These are phyloP conservation scores for Rhinoraja longicauda DNA, from an alignment of 2,797 vertebrate species.

Conservation along the genomic window DNA sequence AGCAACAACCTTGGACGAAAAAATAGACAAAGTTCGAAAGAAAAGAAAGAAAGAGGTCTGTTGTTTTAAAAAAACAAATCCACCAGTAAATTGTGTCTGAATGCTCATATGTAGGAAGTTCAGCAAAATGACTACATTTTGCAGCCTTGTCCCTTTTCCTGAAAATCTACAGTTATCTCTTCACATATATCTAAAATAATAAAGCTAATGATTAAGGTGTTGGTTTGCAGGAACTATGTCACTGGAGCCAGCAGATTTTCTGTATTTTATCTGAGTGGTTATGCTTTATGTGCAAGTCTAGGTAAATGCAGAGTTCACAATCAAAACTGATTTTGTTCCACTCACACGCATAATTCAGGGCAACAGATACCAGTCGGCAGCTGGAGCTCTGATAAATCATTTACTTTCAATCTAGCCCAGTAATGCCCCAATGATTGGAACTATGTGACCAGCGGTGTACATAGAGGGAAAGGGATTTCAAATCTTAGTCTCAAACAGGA, in stretches of 20 bases:
- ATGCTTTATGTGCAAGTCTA: background rate
- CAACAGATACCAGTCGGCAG: background rate
- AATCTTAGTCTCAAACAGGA: too few species aligned
- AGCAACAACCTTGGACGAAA: slow-evolving; percentile 84
- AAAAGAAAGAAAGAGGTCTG: slow-evolving; percentile 78
- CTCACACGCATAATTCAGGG: background rate
- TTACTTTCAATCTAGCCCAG: background rate
- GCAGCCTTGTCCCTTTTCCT: rapidly evolving
- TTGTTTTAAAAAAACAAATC: background rate
- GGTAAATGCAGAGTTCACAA: background rate
- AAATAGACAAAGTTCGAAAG: slow-evolving; percentile 86
- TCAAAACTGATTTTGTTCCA: background rate
- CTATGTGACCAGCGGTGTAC: too few species aligned
- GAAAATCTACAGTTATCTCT: background rate
- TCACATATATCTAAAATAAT: background rate
- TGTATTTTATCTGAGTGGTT: background rate
- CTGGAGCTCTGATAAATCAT: background rate
- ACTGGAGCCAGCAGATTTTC: background rate
- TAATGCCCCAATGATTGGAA: background rate
- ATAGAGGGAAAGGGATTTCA: too few species aligned
- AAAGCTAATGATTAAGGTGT: background rate
- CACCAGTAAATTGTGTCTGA: background rate
- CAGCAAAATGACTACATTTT: background rate
- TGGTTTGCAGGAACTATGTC: background rate
- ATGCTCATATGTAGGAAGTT: background rate